These are phyloP conservation scores for Ephialtes manifestator DNA, from an alignment of 2,888 invertebrate species.

Conservation along the genomic window DNA sequence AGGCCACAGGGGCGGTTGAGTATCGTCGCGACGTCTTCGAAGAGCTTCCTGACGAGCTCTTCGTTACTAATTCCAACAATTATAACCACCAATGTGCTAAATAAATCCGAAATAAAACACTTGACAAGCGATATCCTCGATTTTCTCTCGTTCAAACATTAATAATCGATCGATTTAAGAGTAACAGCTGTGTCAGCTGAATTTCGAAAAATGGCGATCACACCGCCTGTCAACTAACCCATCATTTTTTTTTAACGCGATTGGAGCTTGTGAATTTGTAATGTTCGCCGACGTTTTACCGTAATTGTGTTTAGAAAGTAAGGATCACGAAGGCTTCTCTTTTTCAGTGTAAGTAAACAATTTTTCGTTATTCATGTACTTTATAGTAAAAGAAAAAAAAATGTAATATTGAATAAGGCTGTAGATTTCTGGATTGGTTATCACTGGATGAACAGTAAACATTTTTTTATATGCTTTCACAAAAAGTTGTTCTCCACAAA, in stretches of 20 bases:
- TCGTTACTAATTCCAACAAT: slow-evolving; percentile 4
- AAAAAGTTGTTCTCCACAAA: too few relatives aligned
- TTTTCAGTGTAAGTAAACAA: slow-evolving; percentile 37
- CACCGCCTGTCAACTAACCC: slow-evolving; percentile 31
- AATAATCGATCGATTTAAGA: too few relatives aligned
- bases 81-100: neutral
- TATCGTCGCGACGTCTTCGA: slow-evolving; percentile 25
- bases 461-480: too few relatives aligned
- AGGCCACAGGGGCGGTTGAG: slow-evolving; percentile 91
- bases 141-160: neutral
- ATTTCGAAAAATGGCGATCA: slow-evolving; percentile 55
- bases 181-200: slow-evolving; percentile 56
- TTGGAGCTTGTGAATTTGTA: slow-evolving; percentile 39
- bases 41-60: slow-evolving; percentile 7
- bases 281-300: slow-evolving; percentile 38
- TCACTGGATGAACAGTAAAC: too few relatives aligned
- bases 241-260: slow-evolving; percentile 18
- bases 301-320: slow-evolving; percentile 14
- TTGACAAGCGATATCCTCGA: neutral
- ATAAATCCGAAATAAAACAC: neutral
- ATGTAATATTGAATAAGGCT: neutral
- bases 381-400: neutral
- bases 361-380: neutral
- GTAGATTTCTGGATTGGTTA: neutral
- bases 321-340: neutral